A percentile compares a stretch with the other conserved stretches of the same genome.
phyloP scores from a whole-genome alignment of 2,888 invertebrate genomes.

The Leptogaster cylindrica region DNA sequence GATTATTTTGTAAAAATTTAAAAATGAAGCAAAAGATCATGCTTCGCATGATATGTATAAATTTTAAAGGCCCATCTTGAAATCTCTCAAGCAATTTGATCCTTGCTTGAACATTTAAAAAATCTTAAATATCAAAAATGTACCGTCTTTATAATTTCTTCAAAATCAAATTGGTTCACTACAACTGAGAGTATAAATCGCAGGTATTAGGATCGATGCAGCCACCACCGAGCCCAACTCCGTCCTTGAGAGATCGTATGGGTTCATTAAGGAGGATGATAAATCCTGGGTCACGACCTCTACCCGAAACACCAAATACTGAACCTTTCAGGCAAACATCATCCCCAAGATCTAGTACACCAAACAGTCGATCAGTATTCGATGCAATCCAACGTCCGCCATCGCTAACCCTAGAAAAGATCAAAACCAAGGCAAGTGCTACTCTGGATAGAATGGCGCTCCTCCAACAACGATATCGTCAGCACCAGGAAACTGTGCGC shows the following conservation, averaged over 20 bases:
- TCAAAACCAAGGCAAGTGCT: constrained; percentile 60
- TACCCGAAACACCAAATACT: constrained; percentile 65
- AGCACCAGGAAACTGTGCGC: constrained; percentile 66
- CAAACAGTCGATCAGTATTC: constrained; percentile 57
- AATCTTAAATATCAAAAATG: neutral
- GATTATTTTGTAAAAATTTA: no score
- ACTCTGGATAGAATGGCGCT: constrained; percentile 61
- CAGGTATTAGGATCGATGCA: constrained; percentile 42
- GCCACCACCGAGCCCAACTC: constrained; percentile 51
- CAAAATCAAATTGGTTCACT: constrained; percentile 9
- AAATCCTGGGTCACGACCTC: constrained; percentile 61
- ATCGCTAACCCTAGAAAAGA: constrained; percentile 61
- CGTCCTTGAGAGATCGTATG: constrained; percentile 53
- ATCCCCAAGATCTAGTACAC: constrained; percentile 58
- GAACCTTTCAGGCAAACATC: constrained; percentile 51
- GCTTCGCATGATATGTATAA: no score
- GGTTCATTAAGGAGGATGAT: constrained; percentile 51
- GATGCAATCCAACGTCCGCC: constrained; percentile 60
- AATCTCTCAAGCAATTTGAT: no score
- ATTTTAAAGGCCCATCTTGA: no score
- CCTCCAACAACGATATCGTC: constrained; percentile 66
- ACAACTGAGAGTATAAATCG: constrained; percentile 43
- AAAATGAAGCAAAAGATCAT: no score
- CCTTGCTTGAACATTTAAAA: neutral
- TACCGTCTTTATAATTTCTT: no score